A percentile compares a stretch with the other conserved stretches of the same genome.
Conservation (phyloP, 2,113 vertebrate genomes). For the Macrotus californicus region DNA sequence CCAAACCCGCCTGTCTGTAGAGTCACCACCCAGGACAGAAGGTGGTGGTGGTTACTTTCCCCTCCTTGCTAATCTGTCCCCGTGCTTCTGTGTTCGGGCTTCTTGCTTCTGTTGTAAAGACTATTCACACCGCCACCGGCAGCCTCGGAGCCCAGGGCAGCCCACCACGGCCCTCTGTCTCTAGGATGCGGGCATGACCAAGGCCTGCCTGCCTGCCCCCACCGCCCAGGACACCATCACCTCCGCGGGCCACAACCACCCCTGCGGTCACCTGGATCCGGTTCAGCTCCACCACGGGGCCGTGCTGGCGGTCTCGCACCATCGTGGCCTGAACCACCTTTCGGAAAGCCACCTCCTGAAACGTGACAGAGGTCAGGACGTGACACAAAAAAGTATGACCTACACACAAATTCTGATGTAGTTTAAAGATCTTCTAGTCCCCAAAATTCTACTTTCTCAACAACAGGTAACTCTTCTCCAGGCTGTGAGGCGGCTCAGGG, state of each 20-base stretch:
- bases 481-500: neutral
- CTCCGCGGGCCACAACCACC: too few species aligned
- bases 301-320: slow-evolving; percentile 97
- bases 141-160: neutral
- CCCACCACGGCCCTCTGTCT: neutral
- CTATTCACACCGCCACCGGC: neutral
- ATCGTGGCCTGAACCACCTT: slow-evolving; percentile 99
- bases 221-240: neutral
- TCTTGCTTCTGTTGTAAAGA: neutral
- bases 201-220: accelerated
- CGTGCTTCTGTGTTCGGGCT: neutral
- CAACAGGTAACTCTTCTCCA: neutral
- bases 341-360: slow-evolving; percentile 96
- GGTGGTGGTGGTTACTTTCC: neutral
- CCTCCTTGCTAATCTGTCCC: neutral
- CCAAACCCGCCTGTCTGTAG: neutral
- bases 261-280: slow-evolving; percentile 90
- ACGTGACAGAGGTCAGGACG: neutral
- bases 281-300: slow-evolving; percentile 97
- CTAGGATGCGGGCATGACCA: neutral
- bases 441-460: neutral
- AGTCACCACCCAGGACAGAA: neutral
- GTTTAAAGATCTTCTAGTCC: neutral
- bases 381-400: neutral
- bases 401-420: neutral